Base-by-base conservation (phyloP, 2,113 vertebrate genomes). In the Sturnus vulgaris region DNA sequence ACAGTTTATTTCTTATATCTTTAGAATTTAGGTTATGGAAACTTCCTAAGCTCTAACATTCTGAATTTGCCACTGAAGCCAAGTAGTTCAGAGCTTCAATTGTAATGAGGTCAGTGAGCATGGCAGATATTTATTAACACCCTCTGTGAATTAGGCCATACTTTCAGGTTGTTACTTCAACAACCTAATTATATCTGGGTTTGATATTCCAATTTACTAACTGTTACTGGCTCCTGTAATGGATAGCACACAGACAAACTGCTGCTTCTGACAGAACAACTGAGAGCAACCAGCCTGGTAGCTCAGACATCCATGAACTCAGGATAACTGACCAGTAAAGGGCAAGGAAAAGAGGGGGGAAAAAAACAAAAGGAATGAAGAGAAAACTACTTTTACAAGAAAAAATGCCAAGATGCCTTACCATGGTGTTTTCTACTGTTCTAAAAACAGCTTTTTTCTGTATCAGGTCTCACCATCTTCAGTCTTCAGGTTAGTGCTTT, bases 401-500 rank as follows among this genome's bases (percentile, higher is more conserved):
- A 63, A 94, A 93, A 90, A 90, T 83, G 88, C 96, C 96, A 83
- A 81, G 91, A 86, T 90, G 86, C 33, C 37, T 97, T 78, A 78
- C 86, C 5, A 2, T 61, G 60, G 56, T 93, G 50, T 90, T 96
- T 71, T 95, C 91, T 73, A 31, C 88, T 60, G 72, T 90, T 93
- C 72, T 97, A 31, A 97, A 96, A 92, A 77, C 92, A 78, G 95
- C 82, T 42, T 47, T 97, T 30, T 94, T 95, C 72, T 97, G 95
- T 92, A 93, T 97, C 94, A 96, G 88, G 44, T 86, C 92, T 95
- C 96, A 95, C 7, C 94, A 93, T 93, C 96, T 96, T 50, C 94
- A 95, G 15, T 92, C 94, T 92, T 94, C 96, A 97, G 96, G 96
- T 97, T 92, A 90, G 96, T 97, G 52, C 39, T 81, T 90, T 93